Conservation (phyloP, 1,140 invertebrate genomes). For the Atta cephalotes region DNA sequence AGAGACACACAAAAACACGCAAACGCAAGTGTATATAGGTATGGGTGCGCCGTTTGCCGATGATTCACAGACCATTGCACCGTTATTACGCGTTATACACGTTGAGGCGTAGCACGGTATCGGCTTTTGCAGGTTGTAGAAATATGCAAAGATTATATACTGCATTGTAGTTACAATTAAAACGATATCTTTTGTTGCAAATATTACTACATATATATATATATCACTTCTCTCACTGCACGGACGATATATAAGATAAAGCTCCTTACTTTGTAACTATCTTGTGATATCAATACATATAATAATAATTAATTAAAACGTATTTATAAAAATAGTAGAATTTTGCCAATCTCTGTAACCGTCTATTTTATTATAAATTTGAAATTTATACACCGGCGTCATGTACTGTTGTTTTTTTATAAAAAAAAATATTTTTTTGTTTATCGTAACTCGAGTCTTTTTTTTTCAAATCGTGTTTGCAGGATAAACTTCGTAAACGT, state of each 20-base stretch:
- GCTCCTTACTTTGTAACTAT: not conserved
- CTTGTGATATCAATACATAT: not conserved
- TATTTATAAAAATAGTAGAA: not conserved
- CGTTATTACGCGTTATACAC: conserved; percentile 65
- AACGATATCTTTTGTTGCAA: not conserved
- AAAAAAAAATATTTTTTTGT: conserved; percentile 3
- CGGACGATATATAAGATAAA: not conserved
- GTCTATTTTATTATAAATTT: not conserved
- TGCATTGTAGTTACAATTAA: not conserved
- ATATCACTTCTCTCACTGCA: not conserved
- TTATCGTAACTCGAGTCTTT: conserved; percentile 5
- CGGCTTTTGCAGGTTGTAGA: conserved; percentile 13
- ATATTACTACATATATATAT: not conserved
- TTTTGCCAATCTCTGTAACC: not conserved
- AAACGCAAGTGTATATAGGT: conserved; percentile 46
- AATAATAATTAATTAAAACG: not conserved
- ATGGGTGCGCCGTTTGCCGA: conserved; percentile 74
- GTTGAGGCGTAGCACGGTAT: not conserved
- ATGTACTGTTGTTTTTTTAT: not conserved
- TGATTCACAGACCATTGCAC: conserved; percentile 71
- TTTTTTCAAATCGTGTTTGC: conserved; percentile 4
- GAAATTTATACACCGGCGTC: not conserved
- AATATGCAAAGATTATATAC: conserved; percentile 32
- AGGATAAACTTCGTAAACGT: not conserved
- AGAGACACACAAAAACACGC: conserved; percentile 69